Base-by-base conservation (phyloP, 37 sponge, comb jelly and placozoan species). In the Crambe crambe region DNA sequence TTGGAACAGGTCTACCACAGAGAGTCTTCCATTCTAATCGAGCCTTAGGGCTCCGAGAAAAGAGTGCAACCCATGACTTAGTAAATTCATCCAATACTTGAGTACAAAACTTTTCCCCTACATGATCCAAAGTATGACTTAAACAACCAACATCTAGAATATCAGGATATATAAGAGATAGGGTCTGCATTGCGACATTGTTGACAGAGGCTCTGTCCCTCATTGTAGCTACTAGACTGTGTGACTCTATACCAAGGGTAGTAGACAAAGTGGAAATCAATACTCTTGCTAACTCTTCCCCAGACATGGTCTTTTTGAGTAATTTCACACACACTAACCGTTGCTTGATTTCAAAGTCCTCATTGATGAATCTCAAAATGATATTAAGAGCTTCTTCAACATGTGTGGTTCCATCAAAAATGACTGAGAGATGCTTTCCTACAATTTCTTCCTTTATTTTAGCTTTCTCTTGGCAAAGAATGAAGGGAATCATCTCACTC, bases 41-140 rank as follows among this genome's bases (percentile, higher is more conserved):
- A 40, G 68, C 18, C 27, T 65, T 78, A 10, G 18, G 29, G 51
- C 79, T 78, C 30, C 65, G 66, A 12, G 39, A 42, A 56, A 78
- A 78, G 23, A 78, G 6, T 15, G 59, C 5, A 25, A 43, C 68
- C 79, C 54, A 78, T 26, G 37, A 17, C 39, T 78, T 65, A 44
- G 42, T 78, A 26, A 78, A 78, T 56, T 78, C 42, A 56, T 78
- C 54, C 26, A 62, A 15, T 10, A 23, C 9, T 15, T 34, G 79
- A 8, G 41, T n/a, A 3, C 38, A 4, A 31, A 78, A 65, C 44
- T 78, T 31, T 8, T 57, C 63, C 15, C 77, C 63, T 3, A 76
- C 61, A 27, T 32, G 79, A 59, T 66, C 61, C 18, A 78, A 64
- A 12, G 68, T 78, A 40, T 78, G 79, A 18, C 56, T 43, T 10